These are phyloP conservation scores for Euborellia annulipes DNA, from an alignment of 1,140 invertebrate genomes.

Conservation along the genomic window DNA sequence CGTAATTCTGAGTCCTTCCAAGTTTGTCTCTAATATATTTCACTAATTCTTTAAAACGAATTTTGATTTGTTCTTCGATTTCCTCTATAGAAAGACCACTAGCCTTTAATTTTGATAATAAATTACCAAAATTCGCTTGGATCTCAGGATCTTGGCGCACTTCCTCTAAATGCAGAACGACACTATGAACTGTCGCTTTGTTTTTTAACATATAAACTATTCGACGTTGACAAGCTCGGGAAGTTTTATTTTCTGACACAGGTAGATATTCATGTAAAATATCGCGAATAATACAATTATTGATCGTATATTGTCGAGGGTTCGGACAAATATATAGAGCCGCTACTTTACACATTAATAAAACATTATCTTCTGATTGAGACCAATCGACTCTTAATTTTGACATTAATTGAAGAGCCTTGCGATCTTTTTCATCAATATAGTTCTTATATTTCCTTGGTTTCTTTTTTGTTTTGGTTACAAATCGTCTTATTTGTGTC, in stretches of 20 bases:
- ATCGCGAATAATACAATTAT: slow-evolving; percentile 39
- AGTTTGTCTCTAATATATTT: slow-evolving; percentile 6
- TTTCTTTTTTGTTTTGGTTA: slow-evolving; percentile 18
- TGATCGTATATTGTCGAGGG: slow-evolving; percentile 29
- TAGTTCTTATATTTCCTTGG: slow-evolving; percentile 10
- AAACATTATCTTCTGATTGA: slow-evolving; percentile 40
- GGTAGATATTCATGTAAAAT: slow-evolving; percentile 36
- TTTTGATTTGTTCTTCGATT: slow-evolving; percentile 3
- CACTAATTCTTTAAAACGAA: slow-evolving; percentile 5
- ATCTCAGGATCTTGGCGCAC: slow-evolving; percentile 37
- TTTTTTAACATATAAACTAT: slow-evolving; percentile 45
- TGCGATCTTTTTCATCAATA: slow-evolving; percentile 44
- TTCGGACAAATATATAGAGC: slow-evolving; percentile 42
- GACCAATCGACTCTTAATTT: slow-evolving; percentile 45
- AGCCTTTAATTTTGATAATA: slow-evolving; percentile 21
- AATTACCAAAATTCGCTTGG: slow-evolving; percentile 24
- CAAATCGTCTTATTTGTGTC: too few species aligned
- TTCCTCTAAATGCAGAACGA: slow-evolving; percentile 41
- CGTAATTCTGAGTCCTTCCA: not conserved
- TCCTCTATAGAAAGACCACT: slow-evolving; percentile 11
- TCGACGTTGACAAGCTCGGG: slow-evolving; percentile 46
- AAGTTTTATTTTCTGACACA: slow-evolving; percentile 47
- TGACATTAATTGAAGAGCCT: slow-evolving; percentile 45
- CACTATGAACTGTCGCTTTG: slow-evolving; percentile 34
- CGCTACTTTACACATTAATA: slow-evolving; percentile 51